phyloP scores from a whole-genome alignment of 1,140 invertebrate genomes.

The Cyphomyrmex costatus region DNA sequence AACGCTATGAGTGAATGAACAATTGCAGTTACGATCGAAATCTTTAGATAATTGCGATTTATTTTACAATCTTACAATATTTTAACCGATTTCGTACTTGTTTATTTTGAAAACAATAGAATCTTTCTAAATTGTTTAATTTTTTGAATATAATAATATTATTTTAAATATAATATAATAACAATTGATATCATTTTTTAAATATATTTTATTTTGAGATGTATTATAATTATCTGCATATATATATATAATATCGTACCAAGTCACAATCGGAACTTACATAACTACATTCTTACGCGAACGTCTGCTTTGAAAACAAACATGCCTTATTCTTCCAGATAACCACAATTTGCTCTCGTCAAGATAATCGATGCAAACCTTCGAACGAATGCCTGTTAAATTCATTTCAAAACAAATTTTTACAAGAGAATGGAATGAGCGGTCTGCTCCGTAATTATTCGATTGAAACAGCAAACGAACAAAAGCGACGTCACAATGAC shows the following conservation, averaged over 20 bases:
- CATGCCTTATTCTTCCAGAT: background rate
- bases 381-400: background rate
- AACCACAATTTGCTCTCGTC: slow-evolving; percentile 10
- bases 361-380: background rate
- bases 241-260: too few relatives aligned
- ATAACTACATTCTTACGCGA: background rate
- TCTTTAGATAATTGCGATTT: background rate
- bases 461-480: slow-evolving; percentile 13
- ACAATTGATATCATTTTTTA: too few relatives aligned
- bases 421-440: background rate
- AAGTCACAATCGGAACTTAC: slow-evolving; percentile 2
- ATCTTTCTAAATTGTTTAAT: background rate
- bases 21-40: background rate
- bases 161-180: too few relatives aligned
- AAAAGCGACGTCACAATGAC: slow-evolving; percentile 41
- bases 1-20: background rate
- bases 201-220: background rate
- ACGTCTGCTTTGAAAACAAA: background rate
- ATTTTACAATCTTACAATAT: background rate
- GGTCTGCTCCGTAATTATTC: background rate
- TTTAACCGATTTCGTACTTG: background rate
- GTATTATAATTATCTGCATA: background rate
- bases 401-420: slow-evolving; percentile 17
- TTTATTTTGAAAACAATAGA: background rate
- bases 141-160: background rate